These are phyloP conservation scores for Taenioides sp. DNA, from an alignment of 2,797 vertebrate genomes.

Conservation along the genomic window DNA sequence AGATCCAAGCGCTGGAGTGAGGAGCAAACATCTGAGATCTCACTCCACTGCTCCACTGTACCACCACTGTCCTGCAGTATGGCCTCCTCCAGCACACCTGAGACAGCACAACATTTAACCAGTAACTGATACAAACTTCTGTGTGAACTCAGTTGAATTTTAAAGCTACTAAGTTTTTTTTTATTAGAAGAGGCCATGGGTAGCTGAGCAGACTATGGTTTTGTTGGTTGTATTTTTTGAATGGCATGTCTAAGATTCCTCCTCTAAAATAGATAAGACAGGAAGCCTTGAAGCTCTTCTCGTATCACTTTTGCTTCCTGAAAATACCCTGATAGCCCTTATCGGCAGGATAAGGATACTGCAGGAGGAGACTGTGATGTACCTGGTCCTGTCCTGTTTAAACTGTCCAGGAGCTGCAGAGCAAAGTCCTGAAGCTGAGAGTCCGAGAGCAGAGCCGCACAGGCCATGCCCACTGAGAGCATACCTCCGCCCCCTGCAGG, in stretches of 20 bases:
- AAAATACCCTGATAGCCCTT: neutral
- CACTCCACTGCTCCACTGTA: constrained; percentile 67
- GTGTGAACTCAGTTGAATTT: neutral
- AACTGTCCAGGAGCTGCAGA: constrained; percentile 74
- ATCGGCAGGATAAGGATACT: neutral
- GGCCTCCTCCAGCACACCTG: constrained; percentile 65
- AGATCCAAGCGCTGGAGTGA: constrained; percentile 57
- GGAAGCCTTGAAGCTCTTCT: neutral
- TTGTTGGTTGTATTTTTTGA: neutral
- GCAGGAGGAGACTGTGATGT: constrained; percentile 11
- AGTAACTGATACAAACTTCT: neutral
- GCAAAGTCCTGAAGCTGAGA: constrained; percentile 46
- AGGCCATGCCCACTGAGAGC: constrained; percentile 63
- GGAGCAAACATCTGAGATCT: constrained; percentile 63
- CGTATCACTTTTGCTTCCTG: neutral
- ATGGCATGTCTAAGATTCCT: neutral
- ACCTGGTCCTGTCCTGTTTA: constrained; percentile 61
- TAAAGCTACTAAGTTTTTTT: neutral
- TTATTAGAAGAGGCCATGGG: neutral
- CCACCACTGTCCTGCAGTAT: constrained; percentile 63
- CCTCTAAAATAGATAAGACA: neutral
- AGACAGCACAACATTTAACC: neutral
- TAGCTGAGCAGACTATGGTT: neutral
- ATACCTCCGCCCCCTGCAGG: constrained; percentile 34
- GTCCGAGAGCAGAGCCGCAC: constrained; percentile 59